Percentiles rank a stretch among this genome's conserved stretches.
Evolutionary conservation across 2,113 vertebrate species (phyloP).

Genomic region (Cranoglanis bouderius): DNA sequence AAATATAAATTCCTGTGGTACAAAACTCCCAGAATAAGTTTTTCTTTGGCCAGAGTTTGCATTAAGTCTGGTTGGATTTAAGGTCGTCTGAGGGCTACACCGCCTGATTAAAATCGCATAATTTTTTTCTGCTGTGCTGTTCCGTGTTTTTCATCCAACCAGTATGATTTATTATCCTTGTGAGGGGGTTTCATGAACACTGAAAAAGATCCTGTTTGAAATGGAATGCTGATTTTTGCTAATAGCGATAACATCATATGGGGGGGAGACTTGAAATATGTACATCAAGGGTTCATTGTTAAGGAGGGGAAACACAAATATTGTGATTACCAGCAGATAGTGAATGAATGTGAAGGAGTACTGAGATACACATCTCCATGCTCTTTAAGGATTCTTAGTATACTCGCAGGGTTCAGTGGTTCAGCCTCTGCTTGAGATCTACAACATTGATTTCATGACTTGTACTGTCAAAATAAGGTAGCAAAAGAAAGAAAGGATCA

Average conservation of each 20-base stretch:
- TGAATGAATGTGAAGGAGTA: conserved; percentile 54
- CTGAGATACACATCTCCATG: conserved; percentile 39
- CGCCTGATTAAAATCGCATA: conserved; percentile 50
- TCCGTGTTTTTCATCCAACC: neutral
- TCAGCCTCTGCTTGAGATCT: conserved; percentile 58
- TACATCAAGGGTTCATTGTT: conserved; percentile 48
- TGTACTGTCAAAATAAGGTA: conserved; percentile 34
- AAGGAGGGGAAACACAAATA: conserved; percentile 40
- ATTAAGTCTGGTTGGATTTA: conserved; percentile 55
- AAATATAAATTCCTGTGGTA: conserved; percentile 49
- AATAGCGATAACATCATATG: conserved; percentile 56
- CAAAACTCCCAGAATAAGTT: conserved; percentile 58
- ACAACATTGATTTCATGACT: conserved; percentile 58
- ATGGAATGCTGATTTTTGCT: conserved; percentile 61
- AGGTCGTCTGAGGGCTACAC: conserved; percentile 57
- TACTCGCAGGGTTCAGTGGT: conserved; percentile 60
- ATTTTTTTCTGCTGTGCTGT: conserved; percentile 26
- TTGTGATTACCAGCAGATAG: conserved; percentile 49
- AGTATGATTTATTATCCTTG: conserved; percentile 57
- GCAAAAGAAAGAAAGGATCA: neutral
- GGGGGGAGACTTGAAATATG: conserved; percentile 41
- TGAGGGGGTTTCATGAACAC: conserved; percentile 21
- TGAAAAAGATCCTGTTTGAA: conserved; percentile 49
- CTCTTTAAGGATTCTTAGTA: conserved; percentile 55
- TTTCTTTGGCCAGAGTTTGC: conserved; percentile 55